Conservation (phyloP, 2,888 invertebrate genomes). For the Eucera pruinosa region DNA sequence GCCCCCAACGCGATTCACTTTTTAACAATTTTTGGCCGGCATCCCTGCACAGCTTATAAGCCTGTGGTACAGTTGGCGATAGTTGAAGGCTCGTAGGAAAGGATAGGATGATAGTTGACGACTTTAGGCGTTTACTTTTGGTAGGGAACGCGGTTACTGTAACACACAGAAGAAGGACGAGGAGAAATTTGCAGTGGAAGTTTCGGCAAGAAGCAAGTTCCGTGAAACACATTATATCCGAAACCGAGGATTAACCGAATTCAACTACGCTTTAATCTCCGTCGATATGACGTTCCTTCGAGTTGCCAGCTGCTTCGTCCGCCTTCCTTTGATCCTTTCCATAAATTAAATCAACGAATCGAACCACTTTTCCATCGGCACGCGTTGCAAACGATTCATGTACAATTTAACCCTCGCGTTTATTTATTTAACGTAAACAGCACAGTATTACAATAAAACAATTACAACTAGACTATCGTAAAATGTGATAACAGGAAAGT, state of each 20-base stretch:
- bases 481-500: too few relatives aligned
- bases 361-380: background rate
- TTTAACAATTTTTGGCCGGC: too few relatives aligned
- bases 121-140: too few relatives aligned
- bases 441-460: too few relatives aligned
- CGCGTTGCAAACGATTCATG: conserved; percentile 12
- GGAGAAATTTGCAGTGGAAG: background rate
- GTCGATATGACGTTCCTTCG: conserved; percentile 27
- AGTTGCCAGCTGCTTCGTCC: conserved; percentile 15
- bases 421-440: too few relatives aligned
- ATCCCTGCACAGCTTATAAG: too few relatives aligned
- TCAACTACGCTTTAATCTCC: conserved; percentile 39
- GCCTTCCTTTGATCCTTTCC: conserved; percentile 42
- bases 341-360: conserved; percentile 47
- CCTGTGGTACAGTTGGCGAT: too few relatives aligned
- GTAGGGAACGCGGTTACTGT: background rate
- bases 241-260: conserved; percentile 46
- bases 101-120: too few relatives aligned
- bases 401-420: background rate
- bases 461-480: too few relatives aligned
- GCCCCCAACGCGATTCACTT: conserved; percentile 15
- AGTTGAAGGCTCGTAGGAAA: too few relatives aligned
- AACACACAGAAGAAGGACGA: too few relatives aligned
- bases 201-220: background rate
- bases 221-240: background rate